phyloP scores from a whole-genome alignment of 2,113 vertebrate genomes.

The Scomber scombrus region DNA sequence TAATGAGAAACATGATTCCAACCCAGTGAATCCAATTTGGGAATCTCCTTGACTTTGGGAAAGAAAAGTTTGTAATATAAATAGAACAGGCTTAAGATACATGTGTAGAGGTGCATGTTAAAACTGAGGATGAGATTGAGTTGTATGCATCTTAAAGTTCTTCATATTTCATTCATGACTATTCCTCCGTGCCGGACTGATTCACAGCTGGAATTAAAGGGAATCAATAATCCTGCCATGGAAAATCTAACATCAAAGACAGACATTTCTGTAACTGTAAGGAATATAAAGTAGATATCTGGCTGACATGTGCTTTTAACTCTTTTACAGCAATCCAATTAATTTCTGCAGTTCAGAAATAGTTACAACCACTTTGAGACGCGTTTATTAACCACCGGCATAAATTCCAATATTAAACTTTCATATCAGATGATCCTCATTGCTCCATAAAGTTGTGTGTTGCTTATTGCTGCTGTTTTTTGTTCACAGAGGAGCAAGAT shows the following conservation, averaged over 20 bases:
- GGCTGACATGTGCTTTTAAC: constrained; percentile 31
- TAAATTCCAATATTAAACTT: constrained; percentile 29
- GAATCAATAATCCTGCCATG: constrained; percentile 69
- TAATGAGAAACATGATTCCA: constrained; percentile 66
- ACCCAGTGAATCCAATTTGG: constrained; percentile 40
- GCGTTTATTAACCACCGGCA: constrained; percentile 27
- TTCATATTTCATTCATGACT: constrained; percentile 45
- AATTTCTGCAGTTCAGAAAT: constrained; percentile 40
- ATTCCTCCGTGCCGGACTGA: constrained; percentile 5
- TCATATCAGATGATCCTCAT: constrained; percentile 16
- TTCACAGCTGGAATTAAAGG: constrained; percentile 64
- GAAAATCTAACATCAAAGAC: constrained; percentile 70
- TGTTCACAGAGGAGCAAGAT: not conserved
- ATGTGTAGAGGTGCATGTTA: not conserved
- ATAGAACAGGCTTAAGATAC: constrained; percentile 17
- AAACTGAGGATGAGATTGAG: constrained; percentile 28
- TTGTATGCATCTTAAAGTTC: constrained; percentile 15
- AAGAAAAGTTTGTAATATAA: constrained; percentile 33
- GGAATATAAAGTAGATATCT: constrained; percentile 57
- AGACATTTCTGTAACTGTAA: constrained; percentile 53
- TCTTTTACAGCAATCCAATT: constrained; percentile 42
- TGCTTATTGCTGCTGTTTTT: constrained; percentile 18
- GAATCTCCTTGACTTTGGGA: constrained; percentile 16
- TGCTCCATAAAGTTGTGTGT: constrained; percentile 21
- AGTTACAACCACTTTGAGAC: constrained; percentile 25